Percentiles rank a stretch among this genome's conserved stretches.
Conservation (phyloP, 2,113 vertebrate species). For the Condylura cristata region DNA sequence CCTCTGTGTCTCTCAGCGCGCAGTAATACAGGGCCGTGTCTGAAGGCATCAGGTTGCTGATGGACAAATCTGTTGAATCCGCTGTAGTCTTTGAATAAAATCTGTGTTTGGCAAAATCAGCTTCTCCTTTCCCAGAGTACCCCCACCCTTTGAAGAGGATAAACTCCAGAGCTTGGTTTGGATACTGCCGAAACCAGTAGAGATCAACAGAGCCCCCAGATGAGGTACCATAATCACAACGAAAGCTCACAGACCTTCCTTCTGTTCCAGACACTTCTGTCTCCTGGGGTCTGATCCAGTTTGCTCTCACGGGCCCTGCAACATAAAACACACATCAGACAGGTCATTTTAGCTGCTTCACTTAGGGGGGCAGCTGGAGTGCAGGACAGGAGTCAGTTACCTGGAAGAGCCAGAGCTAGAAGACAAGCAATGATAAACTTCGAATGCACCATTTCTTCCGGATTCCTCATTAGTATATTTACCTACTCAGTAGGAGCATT, state of each 20-base stretch:
- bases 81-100: slow-evolving; percentile 38
- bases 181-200: slow-evolving; percentile 35
- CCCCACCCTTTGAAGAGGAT: slow-evolving; percentile 34
- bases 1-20: slow-evolving; percentile 2
- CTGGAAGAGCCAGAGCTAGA: not conserved
- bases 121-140: not conserved
- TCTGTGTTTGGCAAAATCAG: slow-evolving; percentile 20
- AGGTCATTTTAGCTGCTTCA: not conserved
- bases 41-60: not conserved
- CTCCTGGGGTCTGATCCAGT: not conserved
- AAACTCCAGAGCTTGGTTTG: not conserved
- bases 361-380: not conserved
- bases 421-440: not conserved
- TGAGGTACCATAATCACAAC: not conserved
- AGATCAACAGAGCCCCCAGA: accelerated
- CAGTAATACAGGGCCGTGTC: slow-evolving; percentile 14
- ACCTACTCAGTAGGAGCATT: not conserved
- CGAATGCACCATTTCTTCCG: not conserved
- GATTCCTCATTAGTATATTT: not conserved
- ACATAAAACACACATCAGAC: not conserved
- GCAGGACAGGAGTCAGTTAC: not conserved
- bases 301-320: slow-evolving; percentile 23
- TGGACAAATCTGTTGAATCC: not conserved
- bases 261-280: not conserved
- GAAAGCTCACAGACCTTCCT: not conserved